Percentiles rank a stretch among this genome's conserved stretches.
Conservation (phyloP, 1,140 invertebrate genomes). For the Penaeus chinensis region DNA sequence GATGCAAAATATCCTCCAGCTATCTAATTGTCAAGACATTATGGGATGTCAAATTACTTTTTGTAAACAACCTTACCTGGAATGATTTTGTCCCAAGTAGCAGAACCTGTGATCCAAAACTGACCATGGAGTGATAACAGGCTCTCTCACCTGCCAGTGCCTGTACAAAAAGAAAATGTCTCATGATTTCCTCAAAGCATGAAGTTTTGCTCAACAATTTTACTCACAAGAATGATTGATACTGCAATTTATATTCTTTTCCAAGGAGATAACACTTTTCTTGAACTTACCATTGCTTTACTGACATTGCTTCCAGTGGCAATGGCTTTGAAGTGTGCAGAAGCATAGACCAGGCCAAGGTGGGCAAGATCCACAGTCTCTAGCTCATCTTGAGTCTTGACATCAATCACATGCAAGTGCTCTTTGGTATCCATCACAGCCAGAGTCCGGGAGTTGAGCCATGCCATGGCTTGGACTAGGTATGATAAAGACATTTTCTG, state of each 20-base stretch:
- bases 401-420: constrained; percentile 88
- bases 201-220: constrained; percentile 10
- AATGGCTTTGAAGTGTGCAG: constrained; percentile 89
- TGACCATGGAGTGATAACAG: constrained; percentile 90
- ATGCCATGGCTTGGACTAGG: constrained; percentile 80
- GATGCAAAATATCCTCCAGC: too few species aligned
- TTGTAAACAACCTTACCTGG: constrained; percentile 45
- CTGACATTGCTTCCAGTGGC: constrained; percentile 80
- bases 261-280: background rate
- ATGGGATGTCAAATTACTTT: too few species aligned
- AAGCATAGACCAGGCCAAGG: constrained; percentile 89
- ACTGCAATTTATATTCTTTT: background rate
- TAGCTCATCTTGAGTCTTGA: constrained; percentile 85
- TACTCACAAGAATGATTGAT: background rate
- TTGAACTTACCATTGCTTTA: constrained; percentile 74
- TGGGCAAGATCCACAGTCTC: constrained; percentile 84
- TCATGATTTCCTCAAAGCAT: constrained; percentile 14
- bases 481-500: constrained; percentile 78
- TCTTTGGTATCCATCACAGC: constrained; percentile 88
- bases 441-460: constrained; percentile 89
- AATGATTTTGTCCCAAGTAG: constrained; percentile 85
- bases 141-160: constrained; percentile 86
- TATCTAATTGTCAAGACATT: too few species aligned
- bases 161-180: constrained; percentile 67
- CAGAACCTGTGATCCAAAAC: constrained; percentile 83